A percentile compares a stretch with the other conserved stretches of the same genome.
Evolutionary conservation across 35 echinoderm and acorn worm genomes (phyloP).

Genomic region (Diadema setosum): DNA sequence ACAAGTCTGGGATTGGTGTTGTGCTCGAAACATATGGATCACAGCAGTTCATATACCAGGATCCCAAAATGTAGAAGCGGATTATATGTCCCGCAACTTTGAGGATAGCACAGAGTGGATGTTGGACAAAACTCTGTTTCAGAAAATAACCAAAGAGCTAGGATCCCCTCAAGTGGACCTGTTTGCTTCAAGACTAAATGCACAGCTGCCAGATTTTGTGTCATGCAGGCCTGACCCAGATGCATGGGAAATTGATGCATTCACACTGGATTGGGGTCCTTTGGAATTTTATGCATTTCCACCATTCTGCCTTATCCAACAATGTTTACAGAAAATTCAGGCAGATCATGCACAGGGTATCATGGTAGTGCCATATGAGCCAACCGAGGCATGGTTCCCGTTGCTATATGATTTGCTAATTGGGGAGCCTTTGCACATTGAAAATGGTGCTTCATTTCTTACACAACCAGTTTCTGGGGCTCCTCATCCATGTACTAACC

Average conservation of each 20-base stretch:
- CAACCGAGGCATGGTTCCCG: constrained; percentile 49
- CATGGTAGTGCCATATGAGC: constrained; percentile 57
- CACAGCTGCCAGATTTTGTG: not conserved
- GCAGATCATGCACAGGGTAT: constrained; percentile 23
- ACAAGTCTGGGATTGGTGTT: constrained; percentile 59
- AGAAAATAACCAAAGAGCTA: not conserved
- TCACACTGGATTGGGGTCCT: constrained; percentile 21
- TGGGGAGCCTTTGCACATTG: not conserved
- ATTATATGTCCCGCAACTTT: constrained; percentile 44
- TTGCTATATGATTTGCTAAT: constrained; percentile 4
- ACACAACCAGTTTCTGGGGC: not conserved
- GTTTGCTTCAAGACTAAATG: constrained; percentile 51
- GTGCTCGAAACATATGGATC: constrained; percentile 45
- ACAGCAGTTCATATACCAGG: constrained; percentile 46
- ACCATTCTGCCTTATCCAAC: constrained; percentile 31
- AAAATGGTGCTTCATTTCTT: not conserved
- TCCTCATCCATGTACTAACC: constrained; percentile 13
- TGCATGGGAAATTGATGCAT: constrained; percentile 32
- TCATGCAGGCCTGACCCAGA: constrained; percentile 39
- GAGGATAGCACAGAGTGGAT: constrained; percentile 64
- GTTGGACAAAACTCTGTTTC: constrained; percentile 3
- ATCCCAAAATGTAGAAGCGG: constrained; percentile 48
- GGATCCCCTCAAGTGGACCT: constrained; percentile 40
- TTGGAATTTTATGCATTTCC: constrained; percentile 43
- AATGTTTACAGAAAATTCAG: constrained; percentile 31